These are phyloP conservation scores for Drosophila navojoa DNA, from an alignment of 1,140 invertebrate genomes.

Conservation along the genomic window DNA sequence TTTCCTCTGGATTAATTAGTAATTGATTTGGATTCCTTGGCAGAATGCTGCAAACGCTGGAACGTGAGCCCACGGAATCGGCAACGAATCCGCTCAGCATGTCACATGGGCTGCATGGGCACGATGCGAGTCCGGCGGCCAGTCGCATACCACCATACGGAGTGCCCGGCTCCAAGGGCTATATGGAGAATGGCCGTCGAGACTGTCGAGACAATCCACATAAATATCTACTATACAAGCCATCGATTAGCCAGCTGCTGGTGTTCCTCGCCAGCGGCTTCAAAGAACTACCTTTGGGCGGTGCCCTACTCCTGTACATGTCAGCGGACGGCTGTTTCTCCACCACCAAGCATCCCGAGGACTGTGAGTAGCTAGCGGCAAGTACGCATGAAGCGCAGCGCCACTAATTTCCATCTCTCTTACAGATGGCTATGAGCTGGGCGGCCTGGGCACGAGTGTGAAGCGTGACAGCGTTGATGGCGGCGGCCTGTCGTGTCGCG, in stretches of 20 bases:
- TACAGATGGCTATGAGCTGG: constrained; percentile 95
- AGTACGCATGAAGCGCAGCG: too few species aligned
- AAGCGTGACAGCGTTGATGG: constrained; percentile 87
- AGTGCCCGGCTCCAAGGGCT: constrained; percentile 86
- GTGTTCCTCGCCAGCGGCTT: constrained; percentile 97
- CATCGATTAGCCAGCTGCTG: constrained; percentile 96
- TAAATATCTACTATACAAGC: constrained; percentile 98
- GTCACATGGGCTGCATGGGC: constrained; percentile 85
- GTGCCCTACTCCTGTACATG: constrained; percentile 95
- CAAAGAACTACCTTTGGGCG: constrained; percentile 96
- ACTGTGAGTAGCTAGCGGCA: constrained; percentile 88
- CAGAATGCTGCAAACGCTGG: constrained; percentile 96
- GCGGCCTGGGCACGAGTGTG: constrained; percentile 93
- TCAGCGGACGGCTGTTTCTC: constrained; percentile 96
- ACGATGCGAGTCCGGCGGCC: constrained; percentile 93
- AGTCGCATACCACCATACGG: constrained; percentile 88
- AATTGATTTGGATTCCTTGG: neutral
- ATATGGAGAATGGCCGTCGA: constrained; percentile 89
- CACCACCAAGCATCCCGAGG: constrained; percentile 94
- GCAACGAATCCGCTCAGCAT: constrained; percentile 76
- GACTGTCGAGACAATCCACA: constrained; percentile 95
- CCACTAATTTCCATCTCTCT: too few species aligned
- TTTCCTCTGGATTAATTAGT: neutral
- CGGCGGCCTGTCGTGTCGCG: constrained; percentile 84
- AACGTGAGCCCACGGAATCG: constrained; percentile 95